Evolutionary conservation across 2,888 invertebrate genomes (phyloP).

Genomic region (Bellardia pandia): DNA sequence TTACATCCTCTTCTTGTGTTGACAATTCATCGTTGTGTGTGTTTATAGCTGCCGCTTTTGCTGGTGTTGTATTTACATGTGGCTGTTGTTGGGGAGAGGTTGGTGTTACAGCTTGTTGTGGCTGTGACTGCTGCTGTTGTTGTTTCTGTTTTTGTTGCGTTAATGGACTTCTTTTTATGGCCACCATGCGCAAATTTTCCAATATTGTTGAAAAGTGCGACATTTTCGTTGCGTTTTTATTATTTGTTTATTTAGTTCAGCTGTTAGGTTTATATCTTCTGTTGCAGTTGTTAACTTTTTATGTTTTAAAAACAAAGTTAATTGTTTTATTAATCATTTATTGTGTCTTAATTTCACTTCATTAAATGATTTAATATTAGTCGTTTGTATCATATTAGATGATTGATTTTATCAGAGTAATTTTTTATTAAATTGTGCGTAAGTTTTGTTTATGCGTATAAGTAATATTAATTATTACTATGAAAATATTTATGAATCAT

Average conservation of each 20-base stretch:
- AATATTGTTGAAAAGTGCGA: slow-evolving; percentile 83
- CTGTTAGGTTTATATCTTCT: no score
- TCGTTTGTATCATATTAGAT: no score
- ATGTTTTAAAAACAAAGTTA: not conserved
- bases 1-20: slow-evolving; percentile 10
- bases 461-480: slow-evolving; percentile 28
- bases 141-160: slow-evolving; percentile 70
- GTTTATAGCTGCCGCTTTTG: not conserved
- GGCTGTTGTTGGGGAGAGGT: slow-evolving; percentile 69
- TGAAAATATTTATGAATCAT: slow-evolving; percentile 42
- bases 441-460: slow-evolving; percentile 17
- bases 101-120: slow-evolving; percentile 59
- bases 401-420: not conserved
- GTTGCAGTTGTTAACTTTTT: slow-evolving; percentile 6
- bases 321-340: no score
- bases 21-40: slow-evolving; percentile 7
- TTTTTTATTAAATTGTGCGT: not conserved
- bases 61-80: slow-evolving; percentile 1
- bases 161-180: slow-evolving; percentile 78
- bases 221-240: slow-evolving; percentile 77
- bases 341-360: no score
- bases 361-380: no score
- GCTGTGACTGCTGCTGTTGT: slow-evolving; percentile 47
- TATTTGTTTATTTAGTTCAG: slow-evolving; percentile 4
- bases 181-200: slow-evolving; percentile 82